Evolutionary conservation across 2,888 invertebrate species (phyloP).

Genomic region (Pardosa pseudoannulata): DNA sequence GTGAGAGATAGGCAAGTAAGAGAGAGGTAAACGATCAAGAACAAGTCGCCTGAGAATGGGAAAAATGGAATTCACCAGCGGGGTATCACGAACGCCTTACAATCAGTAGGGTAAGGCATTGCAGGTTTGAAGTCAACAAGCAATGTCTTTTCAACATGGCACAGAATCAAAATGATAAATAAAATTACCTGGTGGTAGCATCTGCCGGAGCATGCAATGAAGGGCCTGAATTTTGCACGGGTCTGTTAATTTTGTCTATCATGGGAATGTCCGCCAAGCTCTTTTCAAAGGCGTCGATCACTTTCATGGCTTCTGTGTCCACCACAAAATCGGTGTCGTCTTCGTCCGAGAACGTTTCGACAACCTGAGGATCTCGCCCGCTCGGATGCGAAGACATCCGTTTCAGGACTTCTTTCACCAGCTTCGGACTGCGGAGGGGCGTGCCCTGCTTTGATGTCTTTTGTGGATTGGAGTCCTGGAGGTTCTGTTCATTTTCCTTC

Average conservation of each 20-base stretch:
- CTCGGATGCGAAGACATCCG: constrained; percentile 60
- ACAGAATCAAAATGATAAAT: too few relatives aligned
- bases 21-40: too few relatives aligned
- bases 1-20: too few relatives aligned
- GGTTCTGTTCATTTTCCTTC: not conserved
- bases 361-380: constrained; percentile 27
- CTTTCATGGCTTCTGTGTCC: constrained; percentile 47
- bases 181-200: not conserved
- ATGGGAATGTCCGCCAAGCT: constrained; percentile 24
- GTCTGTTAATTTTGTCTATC: not conserved
- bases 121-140: too few relatives aligned
- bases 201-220: not conserved
- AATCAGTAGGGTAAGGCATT: too few relatives aligned
- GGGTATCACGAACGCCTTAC: too few relatives aligned
- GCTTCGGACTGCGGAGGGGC: constrained; percentile 37
- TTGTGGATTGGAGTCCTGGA: not conserved
- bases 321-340: constrained; percentile 35
- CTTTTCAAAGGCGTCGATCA: constrained; percentile 47
- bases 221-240: not conserved
- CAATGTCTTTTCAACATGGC: too few relatives aligned
- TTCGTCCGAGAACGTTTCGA: constrained; percentile 40
- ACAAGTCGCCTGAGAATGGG: too few relatives aligned
- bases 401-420: constrained; percentile 67
- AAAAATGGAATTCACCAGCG: too few relatives aligned
- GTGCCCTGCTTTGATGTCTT: constrained; percentile 28